Evolutionary conservation across 2,888 invertebrate genomes (phyloP).

Genomic region (Drosophila austrosaltans): DNA sequence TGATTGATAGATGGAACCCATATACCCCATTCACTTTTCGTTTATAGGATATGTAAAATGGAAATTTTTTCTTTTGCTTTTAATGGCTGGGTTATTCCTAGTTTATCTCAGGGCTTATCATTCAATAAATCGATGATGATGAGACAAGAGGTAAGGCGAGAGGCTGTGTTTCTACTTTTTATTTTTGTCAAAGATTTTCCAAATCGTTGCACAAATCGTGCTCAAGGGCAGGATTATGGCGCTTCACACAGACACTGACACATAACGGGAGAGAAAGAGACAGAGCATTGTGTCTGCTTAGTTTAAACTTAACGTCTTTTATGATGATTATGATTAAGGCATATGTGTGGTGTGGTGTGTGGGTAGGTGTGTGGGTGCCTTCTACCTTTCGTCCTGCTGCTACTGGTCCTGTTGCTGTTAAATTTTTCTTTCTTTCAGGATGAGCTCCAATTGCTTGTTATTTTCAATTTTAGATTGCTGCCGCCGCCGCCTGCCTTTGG

Average conservation of each 20-base stretch:
- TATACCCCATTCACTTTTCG: not conserved
- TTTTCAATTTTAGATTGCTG: constrained; percentile 47
- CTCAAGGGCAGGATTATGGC: constrained; percentile 52
- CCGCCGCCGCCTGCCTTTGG: not conserved
- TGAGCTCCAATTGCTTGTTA: constrained; percentile 37
- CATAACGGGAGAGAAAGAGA: constrained; percentile 19
- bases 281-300: constrained; percentile 62
- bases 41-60: constrained; percentile 1
- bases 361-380: constrained; percentile 8
- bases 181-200: constrained; percentile 74
- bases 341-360: constrained; percentile 36
- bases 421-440: constrained; percentile 20
- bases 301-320: constrained; percentile 74
- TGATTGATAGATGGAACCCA: not conserved
- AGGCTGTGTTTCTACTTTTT: constrained; percentile 48
- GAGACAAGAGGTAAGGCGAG: constrained; percentile 19
- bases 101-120: constrained; percentile 8
- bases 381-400: constrained; percentile 38
- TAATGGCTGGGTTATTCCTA: constrained; percentile 6
- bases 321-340: constrained; percentile 72
- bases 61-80: not conserved
- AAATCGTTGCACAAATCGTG: constrained; percentile 74
- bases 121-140: constrained; percentile 18
- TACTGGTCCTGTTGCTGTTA: constrained; percentile 38
- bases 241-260: constrained; percentile 22